Conservation (phyloP, 2,113 vertebrate genomes). For the Corythornis vintsioides region DNA sequence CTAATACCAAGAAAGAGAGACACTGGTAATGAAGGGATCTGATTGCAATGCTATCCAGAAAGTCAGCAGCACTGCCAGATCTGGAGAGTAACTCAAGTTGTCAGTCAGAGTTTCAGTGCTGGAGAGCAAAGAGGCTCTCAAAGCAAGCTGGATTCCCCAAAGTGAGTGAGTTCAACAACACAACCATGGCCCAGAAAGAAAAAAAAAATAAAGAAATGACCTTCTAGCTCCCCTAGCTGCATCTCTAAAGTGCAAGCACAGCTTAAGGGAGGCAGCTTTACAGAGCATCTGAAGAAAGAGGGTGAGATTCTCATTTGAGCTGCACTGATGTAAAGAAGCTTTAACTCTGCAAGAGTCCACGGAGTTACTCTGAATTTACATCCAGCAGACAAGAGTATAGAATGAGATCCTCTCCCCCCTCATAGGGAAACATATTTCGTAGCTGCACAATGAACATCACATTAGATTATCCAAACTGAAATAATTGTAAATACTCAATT, state of each 20-base stretch:
- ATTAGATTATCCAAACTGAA: constrained; percentile 47
- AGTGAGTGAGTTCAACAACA: background rate
- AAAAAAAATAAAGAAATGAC: background rate
- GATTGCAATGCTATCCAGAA: background rate
- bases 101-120: background rate
- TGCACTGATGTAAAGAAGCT: background rate
- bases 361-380: background rate
- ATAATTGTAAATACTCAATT: constrained; percentile 37
- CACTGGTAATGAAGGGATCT: background rate
- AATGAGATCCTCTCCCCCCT: background rate
- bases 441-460: background rate
- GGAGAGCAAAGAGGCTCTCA: background rate
- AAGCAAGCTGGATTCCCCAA: background rate
- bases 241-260: background rate
- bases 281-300: background rate
- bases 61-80: background rate
- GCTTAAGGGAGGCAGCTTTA: background rate
- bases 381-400: background rate
- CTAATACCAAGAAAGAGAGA: background rate
- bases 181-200: background rate
- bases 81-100: background rate
- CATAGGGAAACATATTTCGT: background rate
- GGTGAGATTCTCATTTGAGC: background rate
- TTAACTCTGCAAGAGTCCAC: background rate
- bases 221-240: background rate